Conservation (phyloP, 2,888 invertebrate species). For the Volucella bombylans region DNA sequence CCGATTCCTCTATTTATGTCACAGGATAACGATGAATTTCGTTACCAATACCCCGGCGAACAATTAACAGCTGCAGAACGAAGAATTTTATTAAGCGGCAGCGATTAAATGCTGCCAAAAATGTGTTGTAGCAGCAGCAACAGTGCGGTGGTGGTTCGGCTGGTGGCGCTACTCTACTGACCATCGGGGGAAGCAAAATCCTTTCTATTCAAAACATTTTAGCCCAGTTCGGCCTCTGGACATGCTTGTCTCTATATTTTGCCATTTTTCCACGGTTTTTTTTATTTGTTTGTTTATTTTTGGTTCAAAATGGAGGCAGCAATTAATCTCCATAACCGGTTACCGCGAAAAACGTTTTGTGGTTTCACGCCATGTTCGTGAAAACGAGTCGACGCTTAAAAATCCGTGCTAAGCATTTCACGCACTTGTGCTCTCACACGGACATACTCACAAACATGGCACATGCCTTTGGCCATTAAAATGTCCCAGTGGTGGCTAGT, state of each 20-base stretch:
- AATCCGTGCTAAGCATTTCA: conserved; percentile 73
- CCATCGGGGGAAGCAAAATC: conserved; percentile 33
- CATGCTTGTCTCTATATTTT: conserved; percentile 6
- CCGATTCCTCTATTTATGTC: conserved; percentile 3
- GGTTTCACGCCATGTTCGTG: conserved; percentile 73
- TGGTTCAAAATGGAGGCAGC: conserved; percentile 37
- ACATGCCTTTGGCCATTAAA: conserved; percentile 66
- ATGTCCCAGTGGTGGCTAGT: conserved; percentile 27
- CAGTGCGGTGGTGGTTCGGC: conserved; percentile 32
- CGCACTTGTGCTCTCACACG: conserved; percentile 69
- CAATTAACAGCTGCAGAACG: conserved; percentile 52
- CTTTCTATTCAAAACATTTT: conserved; percentile 30
- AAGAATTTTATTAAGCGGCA: conserved; percentile 47
- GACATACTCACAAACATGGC: conserved; percentile 59
- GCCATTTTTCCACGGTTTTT: conserved; percentile 16
- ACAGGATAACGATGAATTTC: conserved; percentile 27
- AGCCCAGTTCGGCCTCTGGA: not conserved
- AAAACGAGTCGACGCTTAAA: conserved; percentile 59
- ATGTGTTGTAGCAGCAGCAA: conserved; percentile 66
- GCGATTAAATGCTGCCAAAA: conserved; percentile 71
- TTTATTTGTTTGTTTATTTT: conserved; percentile 14
- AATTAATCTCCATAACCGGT: conserved; percentile 74
- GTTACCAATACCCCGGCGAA: conserved; percentile 23
- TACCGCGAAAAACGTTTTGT: conserved; percentile 73
- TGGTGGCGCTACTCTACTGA: conserved; percentile 8